A percentile compares a stretch with the other conserved stretches of the same genome.
Evolutionary conservation across 2,113 vertebrate species (phyloP).

Genomic region (Callospermophilus lateralis): DNA sequence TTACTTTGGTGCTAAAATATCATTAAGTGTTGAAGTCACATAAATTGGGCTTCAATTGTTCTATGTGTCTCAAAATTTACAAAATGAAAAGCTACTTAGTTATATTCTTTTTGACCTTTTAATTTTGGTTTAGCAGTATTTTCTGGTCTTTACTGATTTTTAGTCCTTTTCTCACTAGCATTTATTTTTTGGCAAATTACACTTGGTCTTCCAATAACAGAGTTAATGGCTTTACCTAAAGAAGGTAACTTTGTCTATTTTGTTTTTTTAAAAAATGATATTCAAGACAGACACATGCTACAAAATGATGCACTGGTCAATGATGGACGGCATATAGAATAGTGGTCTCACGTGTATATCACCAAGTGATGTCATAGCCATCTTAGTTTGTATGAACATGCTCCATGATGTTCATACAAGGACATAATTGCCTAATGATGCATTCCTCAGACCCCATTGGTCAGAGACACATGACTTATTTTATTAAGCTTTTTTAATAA

Average conservation of each 20-base stretch:
- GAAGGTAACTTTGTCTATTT: background rate
- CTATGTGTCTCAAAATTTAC: background rate
- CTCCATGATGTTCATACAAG: background rate
- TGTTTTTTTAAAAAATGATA: background rate
- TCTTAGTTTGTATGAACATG: background rate
- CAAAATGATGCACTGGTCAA: background rate
- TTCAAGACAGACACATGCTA: background rate
- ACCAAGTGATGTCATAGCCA: background rate
- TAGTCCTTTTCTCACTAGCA: slow-evolving; percentile 13
- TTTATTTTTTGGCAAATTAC: slow-evolving; percentile 5
- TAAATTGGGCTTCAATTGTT: background rate
- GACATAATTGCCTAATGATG: background rate
- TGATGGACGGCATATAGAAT: background rate
- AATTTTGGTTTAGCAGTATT: background rate
- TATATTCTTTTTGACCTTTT: background rate
- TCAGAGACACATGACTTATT: background rate
- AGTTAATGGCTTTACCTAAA: background rate
- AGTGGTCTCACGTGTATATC: background rate
- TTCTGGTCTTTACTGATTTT: background rate
- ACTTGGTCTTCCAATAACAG: background rate
- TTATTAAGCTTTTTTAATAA: slow-evolving; percentile 2
- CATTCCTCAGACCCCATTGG: background rate
- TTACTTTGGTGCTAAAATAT: slow-evolving; percentile 2
- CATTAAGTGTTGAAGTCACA: background rate
- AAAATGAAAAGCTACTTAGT: background rate